Evolutionary conservation across 2,888 invertebrate genomes (phyloP).

Genomic region (Coecobrya sp.): DNA sequence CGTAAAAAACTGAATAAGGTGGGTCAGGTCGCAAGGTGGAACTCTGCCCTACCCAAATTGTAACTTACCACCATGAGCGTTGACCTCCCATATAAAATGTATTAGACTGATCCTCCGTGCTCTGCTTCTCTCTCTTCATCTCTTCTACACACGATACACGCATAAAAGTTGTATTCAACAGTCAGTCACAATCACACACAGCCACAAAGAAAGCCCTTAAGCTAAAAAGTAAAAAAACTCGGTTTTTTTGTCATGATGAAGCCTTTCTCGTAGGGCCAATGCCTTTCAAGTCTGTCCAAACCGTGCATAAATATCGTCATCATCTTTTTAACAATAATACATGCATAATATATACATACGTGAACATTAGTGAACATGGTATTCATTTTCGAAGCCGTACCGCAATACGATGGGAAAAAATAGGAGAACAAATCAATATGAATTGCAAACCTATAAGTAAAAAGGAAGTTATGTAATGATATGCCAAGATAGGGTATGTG

Average conservation of each 20-base stretch:
- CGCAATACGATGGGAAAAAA: not conserved
- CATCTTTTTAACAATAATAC: not conserved
- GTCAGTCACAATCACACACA: not conserved
- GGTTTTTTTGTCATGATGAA: not conserved
- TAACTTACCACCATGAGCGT: too few species aligned
- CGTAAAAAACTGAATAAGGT: too few species aligned
- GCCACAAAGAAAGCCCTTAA: conserved; percentile 4
- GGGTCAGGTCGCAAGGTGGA: too few species aligned
- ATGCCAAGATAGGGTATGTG: not conserved
- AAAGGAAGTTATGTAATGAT: not conserved
- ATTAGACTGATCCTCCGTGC: too few species aligned
- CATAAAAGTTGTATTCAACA: not conserved
- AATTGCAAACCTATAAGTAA: not conserved
- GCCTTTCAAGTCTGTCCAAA: not conserved
- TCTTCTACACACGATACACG: not conserved
- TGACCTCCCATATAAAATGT: too few species aligned
- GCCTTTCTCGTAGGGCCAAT: not conserved
- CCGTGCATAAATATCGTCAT: not conserved
- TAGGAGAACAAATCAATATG: not conserved
- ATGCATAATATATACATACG: not conserved
- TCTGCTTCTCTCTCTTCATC: not conserved
- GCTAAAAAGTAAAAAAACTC: not conserved
- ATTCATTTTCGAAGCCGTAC: not conserved
- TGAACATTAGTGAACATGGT: not conserved
- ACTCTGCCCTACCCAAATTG: too few species aligned